Evolutionary conservation across 2,113 vertebrate genomes (phyloP), one percentile per base, ranked within the genome.

Genomic region (Caloenas nicobarica): DNA sequence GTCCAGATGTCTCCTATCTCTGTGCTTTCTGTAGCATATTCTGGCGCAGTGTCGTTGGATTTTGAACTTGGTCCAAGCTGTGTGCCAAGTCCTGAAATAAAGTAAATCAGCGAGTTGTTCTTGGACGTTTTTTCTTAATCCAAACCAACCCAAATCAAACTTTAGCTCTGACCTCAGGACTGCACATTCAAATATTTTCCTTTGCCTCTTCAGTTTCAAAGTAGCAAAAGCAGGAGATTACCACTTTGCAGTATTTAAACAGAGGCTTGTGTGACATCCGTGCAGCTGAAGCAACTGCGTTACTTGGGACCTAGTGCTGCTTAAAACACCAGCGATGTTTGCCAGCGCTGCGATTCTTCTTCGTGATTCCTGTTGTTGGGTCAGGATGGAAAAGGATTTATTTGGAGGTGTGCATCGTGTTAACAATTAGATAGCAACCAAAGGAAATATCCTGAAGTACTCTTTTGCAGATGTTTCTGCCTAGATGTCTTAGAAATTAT

Each of bases 31-130:
- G 97, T 97, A 97, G 91, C 79, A 85, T 97, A 97, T 97, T 97
- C 96, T 84, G 92, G 97, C 97, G 72, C 86, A 64, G 92, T 72
- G 79, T 98, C 90, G 40, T 56, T 96, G 91, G 88, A 97, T 98
- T 97, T 98, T 98, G 98, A 98, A 96, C 90, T 60, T 38, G 10
- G 16, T 96, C 93, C 96, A 96, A 61, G 40, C 77, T 97, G 89
- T 96, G 94, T 97, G 97, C 98, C 98, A 98, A 98, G 97, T 98
- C 98, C 98, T 97, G 97, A 98, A 98, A 97, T 97, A 97, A 98
- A 98, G 97, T 97, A 97, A 98, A 97, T 96, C 97, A 97, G 97
- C 5, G 88, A 98, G 97, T 98, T 98, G 97, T 98, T 98, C 96
- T 98, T 98, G 98, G 98, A 98, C 31, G 29, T 95, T 96, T 97